These are phyloP conservation scores for Setipinna tenuifilis DNA, from an alignment of 2,797 vertebrate species.

Conservation along the genomic window DNA sequence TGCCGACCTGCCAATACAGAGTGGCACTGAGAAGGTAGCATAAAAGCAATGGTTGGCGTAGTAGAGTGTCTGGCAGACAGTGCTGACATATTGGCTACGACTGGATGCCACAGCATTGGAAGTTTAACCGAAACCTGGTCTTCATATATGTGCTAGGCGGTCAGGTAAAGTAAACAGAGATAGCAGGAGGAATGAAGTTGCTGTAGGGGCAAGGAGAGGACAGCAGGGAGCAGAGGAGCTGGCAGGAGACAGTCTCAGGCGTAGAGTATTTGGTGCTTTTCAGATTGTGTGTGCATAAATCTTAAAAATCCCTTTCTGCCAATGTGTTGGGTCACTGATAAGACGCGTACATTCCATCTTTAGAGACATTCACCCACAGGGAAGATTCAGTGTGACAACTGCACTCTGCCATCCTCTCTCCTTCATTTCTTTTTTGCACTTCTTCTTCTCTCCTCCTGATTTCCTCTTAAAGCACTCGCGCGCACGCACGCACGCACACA, in stretches of 20 bases:
- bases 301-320: constrained; percentile 11
- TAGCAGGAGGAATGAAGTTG: not conserved
- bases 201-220: not conserved
- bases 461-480: not conserved
- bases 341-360: not conserved
- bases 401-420: not conserved
- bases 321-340: constrained; percentile 21
- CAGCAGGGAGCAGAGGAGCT: not conserved
- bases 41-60: not conserved
- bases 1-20: not conserved
- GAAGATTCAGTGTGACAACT: not conserved
- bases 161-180: not conserved
- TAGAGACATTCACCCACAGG: not conserved
- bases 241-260: not conserved
- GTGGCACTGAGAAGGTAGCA: not conserved
- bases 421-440: too few relatives aligned
- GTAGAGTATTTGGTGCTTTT: not conserved
- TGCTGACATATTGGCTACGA: not conserved
- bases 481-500: not conserved
- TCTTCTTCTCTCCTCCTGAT: not conserved
- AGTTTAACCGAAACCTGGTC: not conserved
- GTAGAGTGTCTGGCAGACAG: too few relatives aligned
- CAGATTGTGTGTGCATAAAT: not conserved
- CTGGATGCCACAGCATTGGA: not conserved
- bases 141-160: not conserved